Evolutionary conservation across 2,888 invertebrate species (phyloP).

Genomic region (Idaea biselata): DNA sequence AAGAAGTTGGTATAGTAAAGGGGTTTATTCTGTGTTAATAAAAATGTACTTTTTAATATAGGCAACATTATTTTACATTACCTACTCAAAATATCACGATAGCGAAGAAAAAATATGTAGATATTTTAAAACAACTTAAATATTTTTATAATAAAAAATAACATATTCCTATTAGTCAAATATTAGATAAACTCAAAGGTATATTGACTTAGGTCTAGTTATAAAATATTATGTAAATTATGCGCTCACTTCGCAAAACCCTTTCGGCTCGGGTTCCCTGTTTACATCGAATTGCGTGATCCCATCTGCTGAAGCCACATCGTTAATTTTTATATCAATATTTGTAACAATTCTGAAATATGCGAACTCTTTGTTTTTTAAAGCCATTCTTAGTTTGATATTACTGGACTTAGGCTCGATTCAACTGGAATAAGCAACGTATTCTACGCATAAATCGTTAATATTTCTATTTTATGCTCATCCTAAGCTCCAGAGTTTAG

Average conservation of each 20-base stretch:
- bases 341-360: conserved; percentile 9
- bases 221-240: conserved; percentile 63
- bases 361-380: not conserved
- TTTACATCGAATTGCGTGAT: conserved; percentile 19
- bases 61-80: too few species aligned
- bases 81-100: too few species aligned
- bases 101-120: not conserved
- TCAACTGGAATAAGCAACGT: too few species aligned
- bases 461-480: too few species aligned
- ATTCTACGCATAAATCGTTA: too few species aligned
- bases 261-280: conserved; percentile 31
- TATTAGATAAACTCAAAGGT: conserved; percentile 15
- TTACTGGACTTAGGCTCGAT: too few species aligned
- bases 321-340: conserved; percentile 11
- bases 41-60: too few species aligned
- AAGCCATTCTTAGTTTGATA: not conserved
- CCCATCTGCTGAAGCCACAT: conserved; percentile 14
- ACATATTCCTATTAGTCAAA: conserved; percentile 9
- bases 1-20: too few species aligned
- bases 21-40: too few species aligned
- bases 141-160: not conserved
- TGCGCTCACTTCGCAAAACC: conserved; percentile 42
- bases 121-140: not conserved
- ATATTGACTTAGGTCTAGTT: conserved; percentile 63
- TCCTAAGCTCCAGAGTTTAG: too few species aligned